Evolutionary conservation across 1,140 invertebrate species (phyloP), one percentile per base, ranked within the genome.

Genomic region (Rhopalosiphum padi): DNA sequence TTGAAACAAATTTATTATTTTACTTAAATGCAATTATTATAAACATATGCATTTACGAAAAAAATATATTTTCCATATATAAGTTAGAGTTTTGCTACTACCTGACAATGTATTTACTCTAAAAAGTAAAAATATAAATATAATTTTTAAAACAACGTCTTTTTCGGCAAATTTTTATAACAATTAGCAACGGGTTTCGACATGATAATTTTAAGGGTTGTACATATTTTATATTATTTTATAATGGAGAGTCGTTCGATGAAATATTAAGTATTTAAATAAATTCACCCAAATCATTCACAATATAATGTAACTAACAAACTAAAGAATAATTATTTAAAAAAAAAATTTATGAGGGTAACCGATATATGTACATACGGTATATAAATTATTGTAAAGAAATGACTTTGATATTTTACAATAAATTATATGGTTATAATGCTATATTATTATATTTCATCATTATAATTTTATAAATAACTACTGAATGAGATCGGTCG

Each of bases 401-500:
- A n/a, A 77, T 77, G 15, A 35, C 30, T n/a, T 68, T 18, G n/a
- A 77, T 77, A 77, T n/a, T 77, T 77, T n/a, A 18, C 1, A 77
- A n/a, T 77, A 68, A 15, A 68, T 68, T 68, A 68, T 68, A 15
- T 68, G 30, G 60, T 35, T 77, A 77, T 30, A n/a, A 77, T 77
- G 30, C 23, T 77, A 77, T n/a, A n/a, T 77, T n/a, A n/a, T n/a
- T 77, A 77, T 77, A n/a, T n/a, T 77, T 77, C 60, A 77, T 77
- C 30, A 35, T 77, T 77, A 77, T 77, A 77, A 77, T 77, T 77
- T n/a, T 77, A 77, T n/a, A 77, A 77, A 77, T 77, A 77, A 35
- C 60, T 5, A 77, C 11, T n/a, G n/a, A 77, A 77, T 77, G n/a
- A 68, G 15, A 77, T 77, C n/a, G 60, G 60, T n/a, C 30, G 30